Conservation (phyloP, 1,140 invertebrate genomes). For the Camponotus pennsylvanicus region DNA sequence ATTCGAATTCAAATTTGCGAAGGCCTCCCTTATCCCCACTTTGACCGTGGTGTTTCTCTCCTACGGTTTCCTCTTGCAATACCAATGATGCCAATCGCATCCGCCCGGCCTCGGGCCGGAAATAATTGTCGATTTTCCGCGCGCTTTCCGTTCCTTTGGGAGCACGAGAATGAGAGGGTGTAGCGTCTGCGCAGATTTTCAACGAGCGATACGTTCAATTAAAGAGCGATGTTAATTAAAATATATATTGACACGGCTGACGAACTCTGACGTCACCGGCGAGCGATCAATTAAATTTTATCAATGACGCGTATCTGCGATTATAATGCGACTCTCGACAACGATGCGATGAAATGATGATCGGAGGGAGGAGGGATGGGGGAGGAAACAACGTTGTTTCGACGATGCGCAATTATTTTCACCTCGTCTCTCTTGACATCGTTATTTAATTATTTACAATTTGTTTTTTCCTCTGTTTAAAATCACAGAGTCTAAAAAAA, state of each 20-base stretch:
- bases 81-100: constrained; percentile 61
- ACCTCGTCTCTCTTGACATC: not conserved
- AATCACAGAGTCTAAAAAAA: no score
- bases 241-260: constrained; percentile 37
- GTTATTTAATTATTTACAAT: constrained; percentile 21
- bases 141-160: constrained; percentile 22
- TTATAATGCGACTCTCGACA: constrained; percentile 37
- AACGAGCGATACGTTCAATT: constrained; percentile 25
- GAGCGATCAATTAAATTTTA: constrained; percentile 59
- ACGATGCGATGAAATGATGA: not conserved
- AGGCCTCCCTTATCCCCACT: constrained; percentile 43
- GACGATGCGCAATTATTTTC: constrained; percentile 38
- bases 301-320: constrained; percentile 46
- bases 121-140: constrained; percentile 64
- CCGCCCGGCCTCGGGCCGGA: constrained; percentile 1
- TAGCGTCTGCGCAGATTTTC: not conserved
- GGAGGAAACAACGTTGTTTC: constrained; percentile 1
- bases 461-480: not conserved
- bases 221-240: constrained; percentile 60
- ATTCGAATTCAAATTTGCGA: constrained; percentile 65
- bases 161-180: not conserved
- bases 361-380: not conserved
- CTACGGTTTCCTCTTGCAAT: not conserved
- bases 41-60: not conserved
- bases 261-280: no score